phyloP scores from a whole-genome alignment of 2,113 vertebrate genomes.

The Willisornis vidua region DNA sequence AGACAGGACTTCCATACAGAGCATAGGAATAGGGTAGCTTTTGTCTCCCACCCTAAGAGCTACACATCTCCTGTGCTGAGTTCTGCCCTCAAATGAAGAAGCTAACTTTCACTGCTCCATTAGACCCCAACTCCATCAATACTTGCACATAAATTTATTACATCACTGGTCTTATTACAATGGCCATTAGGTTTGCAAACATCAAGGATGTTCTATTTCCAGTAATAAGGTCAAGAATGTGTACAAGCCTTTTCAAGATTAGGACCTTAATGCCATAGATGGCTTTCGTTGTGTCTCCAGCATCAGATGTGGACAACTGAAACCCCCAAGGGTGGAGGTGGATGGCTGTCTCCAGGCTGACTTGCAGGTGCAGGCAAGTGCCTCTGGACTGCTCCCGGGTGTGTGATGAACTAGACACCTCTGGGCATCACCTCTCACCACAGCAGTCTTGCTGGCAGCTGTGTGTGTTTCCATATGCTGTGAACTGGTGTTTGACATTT shows the following conservation, averaged over 20 bases:
- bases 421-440: background rate
- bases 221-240: conserved; percentile 17
- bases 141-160: background rate
- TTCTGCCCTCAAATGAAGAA: background rate
- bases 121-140: background rate
- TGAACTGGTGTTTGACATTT: background rate
- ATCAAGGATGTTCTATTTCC: background rate
- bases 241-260: background rate
- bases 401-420: background rate
- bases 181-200: background rate
- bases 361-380: background rate
- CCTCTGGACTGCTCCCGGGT: background rate
- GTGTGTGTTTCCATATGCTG: background rate
- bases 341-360: background rate
- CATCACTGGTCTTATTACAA: background rate
- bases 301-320: background rate
- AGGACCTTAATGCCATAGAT: background rate
- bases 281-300: background rate
- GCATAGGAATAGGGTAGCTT: background rate
- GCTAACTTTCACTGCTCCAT: background rate
- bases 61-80: background rate
- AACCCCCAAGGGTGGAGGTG: background rate
- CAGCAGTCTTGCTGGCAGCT: accelerated
- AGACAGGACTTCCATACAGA: background rate
- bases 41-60: background rate